Base-by-base conservation (phyloP, 2,888 invertebrate genomes). In the Agrochola circellaris region DNA sequence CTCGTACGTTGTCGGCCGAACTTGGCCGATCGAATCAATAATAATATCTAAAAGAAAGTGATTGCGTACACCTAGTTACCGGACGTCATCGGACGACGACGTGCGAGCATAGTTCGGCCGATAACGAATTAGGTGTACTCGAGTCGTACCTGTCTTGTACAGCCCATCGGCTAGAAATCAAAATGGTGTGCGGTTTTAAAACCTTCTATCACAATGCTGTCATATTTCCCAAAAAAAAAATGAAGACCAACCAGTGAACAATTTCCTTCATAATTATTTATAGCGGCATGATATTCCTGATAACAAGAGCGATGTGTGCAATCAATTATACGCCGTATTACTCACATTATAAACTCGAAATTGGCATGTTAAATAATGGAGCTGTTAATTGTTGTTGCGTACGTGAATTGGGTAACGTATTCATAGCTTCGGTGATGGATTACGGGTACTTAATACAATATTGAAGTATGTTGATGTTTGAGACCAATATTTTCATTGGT, bases 341-440 rank as follows among this genome's bases (percentile, higher is more conserved):
- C 77, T 54, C 71, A 60, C 61, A 6, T 2, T 0, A 73, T 80
- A 84, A 82, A 80, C 77, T 67, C 45, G 64, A 75, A 77, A 85
- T 80, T 77, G 75, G 65, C 20, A 58, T 68, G 79, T 76, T 69
- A 42, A 65, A 76, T 73, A 74, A 73, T 80, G 76, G 58, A 60
- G 58, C 70, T 71, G 80, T 77, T 85, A 83, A 85, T 85, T 83
- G 80, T 71, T 77, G 71, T 68, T 70, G 42, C 65, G 81, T 75
- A 82, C 73, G 58, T 73, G 70, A 73, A 73, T 85, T 76, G 56
- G 61, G 58, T 82, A 86, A 76, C 56, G 64, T 86, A 82, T 83
- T 83, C 77, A 86, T 86, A 56, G 86, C 54, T n/a, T 75, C 15
- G 70, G 56, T 86, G 58, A 86, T 77, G 73, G 73, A 86, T 85